Conservation (phyloP, 2,797 vertebrate genomes). For the Artibeus lituratus region DNA sequence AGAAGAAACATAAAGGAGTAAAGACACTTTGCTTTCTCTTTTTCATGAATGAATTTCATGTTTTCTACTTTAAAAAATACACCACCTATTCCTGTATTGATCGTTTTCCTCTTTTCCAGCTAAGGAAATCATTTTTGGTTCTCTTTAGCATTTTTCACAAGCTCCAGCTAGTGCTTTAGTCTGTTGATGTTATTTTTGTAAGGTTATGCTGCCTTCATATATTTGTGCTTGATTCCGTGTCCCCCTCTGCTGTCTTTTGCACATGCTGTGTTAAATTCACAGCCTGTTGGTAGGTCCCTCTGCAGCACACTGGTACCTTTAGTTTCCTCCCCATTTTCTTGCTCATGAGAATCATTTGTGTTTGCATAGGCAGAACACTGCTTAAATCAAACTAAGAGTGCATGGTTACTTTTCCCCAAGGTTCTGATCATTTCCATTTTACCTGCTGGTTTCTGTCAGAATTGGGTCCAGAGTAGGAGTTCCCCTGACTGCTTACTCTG, state of each 20-base stretch:
- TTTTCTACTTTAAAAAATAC: neutral
- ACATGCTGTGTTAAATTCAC: constrained; percentile 63
- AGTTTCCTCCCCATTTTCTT: constrained; percentile 63
- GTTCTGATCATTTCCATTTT: constrained; percentile 69
- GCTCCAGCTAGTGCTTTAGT: constrained; percentile 4
- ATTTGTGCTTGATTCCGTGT: constrained; percentile 1
- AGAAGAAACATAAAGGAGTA: neutral
- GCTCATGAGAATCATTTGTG: constrained; percentile 73
- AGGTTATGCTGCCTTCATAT: constrained; percentile 2
- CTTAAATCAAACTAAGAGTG: constrained; percentile 59
- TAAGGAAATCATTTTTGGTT: neutral
- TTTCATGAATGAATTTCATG: constrained; percentile 31
- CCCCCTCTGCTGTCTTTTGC: constrained; percentile 10
- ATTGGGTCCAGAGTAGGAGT: constrained; percentile 56
- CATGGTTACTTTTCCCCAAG: constrained; percentile 64
- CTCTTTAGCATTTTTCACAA: constrained; percentile 10
- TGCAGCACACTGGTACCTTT: constrained; percentile 46
- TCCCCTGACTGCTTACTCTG: constrained; percentile 56
- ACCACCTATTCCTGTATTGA: neutral
- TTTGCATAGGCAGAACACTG: constrained; percentile 73
- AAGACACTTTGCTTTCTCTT: neutral
- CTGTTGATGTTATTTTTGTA: constrained; percentile 16
- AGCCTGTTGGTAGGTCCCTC: constrained; percentile 47
- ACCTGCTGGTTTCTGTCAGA: constrained; percentile 69
- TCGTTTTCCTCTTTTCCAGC: neutral